Evolutionary conservation across 2,888 invertebrate species (phyloP).

Genomic region (Troides helena): DNA sequence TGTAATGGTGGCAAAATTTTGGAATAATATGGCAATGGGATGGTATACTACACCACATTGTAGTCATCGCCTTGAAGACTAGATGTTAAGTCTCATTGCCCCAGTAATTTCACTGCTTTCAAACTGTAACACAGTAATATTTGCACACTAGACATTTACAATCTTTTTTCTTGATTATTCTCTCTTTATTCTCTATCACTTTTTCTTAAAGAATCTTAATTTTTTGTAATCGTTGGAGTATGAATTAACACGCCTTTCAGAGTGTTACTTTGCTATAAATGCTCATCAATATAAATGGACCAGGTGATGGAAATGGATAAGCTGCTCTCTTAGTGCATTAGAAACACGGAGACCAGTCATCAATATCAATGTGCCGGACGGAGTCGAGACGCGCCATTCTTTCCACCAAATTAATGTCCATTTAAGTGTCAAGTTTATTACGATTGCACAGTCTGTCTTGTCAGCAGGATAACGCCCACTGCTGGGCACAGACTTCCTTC

Average conservation of each 20-base stretch:
- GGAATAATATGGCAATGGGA: too few relatives aligned
- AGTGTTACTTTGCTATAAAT: slow-evolving; percentile 1
- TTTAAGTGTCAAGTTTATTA: not conserved
- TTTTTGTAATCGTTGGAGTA: not conserved
- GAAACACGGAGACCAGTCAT: slow-evolving; percentile 22
- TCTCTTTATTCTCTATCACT: too few relatives aligned
- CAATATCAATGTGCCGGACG: slow-evolving; percentile 29
- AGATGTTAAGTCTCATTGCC: too few relatives aligned
- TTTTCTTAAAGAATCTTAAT: too few relatives aligned
- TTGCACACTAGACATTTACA: too few relatives aligned
- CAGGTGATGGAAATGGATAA: slow-evolving; percentile 13
- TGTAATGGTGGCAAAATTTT: too few relatives aligned
- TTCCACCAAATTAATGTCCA: not conserved
- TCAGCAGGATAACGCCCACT: not conserved
- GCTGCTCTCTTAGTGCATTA: slow-evolving; percentile 17
- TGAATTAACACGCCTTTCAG: slow-evolving; percentile 1
- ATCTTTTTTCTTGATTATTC: too few relatives aligned
- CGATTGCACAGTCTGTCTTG: not conserved
- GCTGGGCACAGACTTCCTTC: too few relatives aligned
- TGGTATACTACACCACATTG: too few relatives aligned
- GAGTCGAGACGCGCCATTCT: slow-evolving; percentile 10
- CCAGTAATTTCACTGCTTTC: too few relatives aligned
- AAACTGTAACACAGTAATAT: too few relatives aligned
- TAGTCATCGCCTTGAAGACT: too few relatives aligned
- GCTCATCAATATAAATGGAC: slow-evolving; percentile 29